Base-by-base conservation (phyloP, 2,113 vertebrate genomes). In the Romanogobio albipinnatus region DNA sequence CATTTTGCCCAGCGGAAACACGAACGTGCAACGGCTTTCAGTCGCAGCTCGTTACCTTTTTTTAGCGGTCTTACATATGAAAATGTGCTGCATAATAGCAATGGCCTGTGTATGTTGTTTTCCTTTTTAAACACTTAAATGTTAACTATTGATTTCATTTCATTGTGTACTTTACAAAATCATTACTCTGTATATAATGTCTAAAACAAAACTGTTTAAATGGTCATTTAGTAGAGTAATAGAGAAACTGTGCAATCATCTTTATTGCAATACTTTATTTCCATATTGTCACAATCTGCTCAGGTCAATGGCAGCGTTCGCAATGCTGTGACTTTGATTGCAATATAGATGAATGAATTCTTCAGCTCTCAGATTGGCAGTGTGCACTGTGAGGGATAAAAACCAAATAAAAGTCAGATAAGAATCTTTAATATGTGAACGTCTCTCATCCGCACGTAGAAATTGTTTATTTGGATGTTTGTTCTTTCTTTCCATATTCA, bases 351-450 rank as follows among this genome's bases (percentile, higher is more conserved):
- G 61, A 81, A 33, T 56, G 45, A 56, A 51, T 49, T 70, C 15
- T 39, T 81, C 24, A 8, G 10, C 19, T 9, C 29, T 79, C 26
- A 10, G 9, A 15, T 29, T 19, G 33, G 47, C 75, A 39, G 17
- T 71, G 22, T 19, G 49, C 76, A 33, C 39, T 36, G 71, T 51
- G 82, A 84, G 73, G 47, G 7, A 73, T 61, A 73, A 80, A 80
- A 70, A 73, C 5, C 36, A 73, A 81, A 74, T 81, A n/a, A 61
- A 81, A 74, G 36, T 62, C 74, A 24, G 75, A 84, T 86, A 77
- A 49, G 36, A 59, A 77, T 86, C 82, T 89, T 89, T 86, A 86
- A 88, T 88, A 61, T 81, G 22, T 71, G 84, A 77, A 61, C 85
- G 88, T 79, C 43, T n/a, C 22, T 76, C 45, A 82, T 86, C 85